A percentile compares a stretch with the other conserved stretches of the same genome.
Evolutionary conservation across 2,113 vertebrate genomes (phyloP).

Genomic region (Andinoacara biseriatus): DNA sequence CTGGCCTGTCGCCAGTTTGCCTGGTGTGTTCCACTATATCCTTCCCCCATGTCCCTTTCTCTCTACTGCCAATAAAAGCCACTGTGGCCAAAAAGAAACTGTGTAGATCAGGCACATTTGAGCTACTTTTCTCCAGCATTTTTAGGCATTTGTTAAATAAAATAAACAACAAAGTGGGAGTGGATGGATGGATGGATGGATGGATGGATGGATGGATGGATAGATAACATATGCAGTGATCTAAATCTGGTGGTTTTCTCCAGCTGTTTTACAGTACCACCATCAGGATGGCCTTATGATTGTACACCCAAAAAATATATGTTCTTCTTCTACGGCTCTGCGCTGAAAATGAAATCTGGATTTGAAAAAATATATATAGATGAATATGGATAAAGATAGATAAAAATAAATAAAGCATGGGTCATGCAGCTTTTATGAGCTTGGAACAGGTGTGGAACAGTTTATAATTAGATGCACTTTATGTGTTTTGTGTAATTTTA

Average conservation of each 20-base stretch:
- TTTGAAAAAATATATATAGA: background rate
- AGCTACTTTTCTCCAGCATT: background rate
- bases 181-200: too few species aligned
- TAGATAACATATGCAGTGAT: background rate
- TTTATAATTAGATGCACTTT: slow-evolving; percentile 4
- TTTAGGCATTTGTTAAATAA: background rate
- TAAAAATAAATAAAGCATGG: background rate
- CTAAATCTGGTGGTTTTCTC: background rate
- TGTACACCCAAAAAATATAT: background rate
- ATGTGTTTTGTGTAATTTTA: slow-evolving; percentile 4
- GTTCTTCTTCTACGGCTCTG: background rate
- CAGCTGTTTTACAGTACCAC: background rate
- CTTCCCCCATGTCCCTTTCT: too few species aligned
- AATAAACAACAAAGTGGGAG: background rate
- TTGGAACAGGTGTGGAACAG: background rate
- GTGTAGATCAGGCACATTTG: background rate
- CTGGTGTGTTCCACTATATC: too few species aligned
- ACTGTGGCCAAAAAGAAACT: too few species aligned
- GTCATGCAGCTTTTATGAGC: background rate
- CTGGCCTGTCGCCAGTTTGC: too few species aligned
- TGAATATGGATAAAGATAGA: too few species aligned
- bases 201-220: too few species aligned
- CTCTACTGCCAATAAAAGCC: too few species aligned
- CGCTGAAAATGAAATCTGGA: background rate
- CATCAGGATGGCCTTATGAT: background rate